Evolutionary conservation across 2,888 invertebrate genomes (phyloP).

Genomic region (Boloria selene): DNA sequence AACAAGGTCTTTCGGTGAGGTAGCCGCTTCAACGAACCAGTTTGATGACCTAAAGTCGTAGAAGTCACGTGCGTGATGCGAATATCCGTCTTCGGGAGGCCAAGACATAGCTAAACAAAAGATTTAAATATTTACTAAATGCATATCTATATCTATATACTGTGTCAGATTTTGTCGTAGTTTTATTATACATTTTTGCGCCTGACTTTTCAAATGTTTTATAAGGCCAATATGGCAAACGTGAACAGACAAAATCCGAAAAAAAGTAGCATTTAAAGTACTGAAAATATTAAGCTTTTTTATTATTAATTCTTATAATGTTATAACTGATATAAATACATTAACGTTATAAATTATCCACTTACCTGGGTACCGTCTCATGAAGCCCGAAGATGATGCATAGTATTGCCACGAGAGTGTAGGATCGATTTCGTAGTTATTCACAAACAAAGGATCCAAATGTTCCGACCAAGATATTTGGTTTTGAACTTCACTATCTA

Average conservation of each 20-base stretch:
- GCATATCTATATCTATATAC: no score
- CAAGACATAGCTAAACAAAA: conserved; percentile 85
- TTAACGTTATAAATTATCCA: neutral
- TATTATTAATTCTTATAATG: no score
- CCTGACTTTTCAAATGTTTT: no score
- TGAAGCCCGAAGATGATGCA: conserved; percentile 97
- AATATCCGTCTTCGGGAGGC: conserved; percentile 90
- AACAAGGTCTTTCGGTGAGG: conserved; percentile 97
- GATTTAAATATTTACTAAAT: neutral
- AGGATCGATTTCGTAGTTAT: conserved; percentile 95
- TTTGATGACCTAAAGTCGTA: conserved; percentile 97
- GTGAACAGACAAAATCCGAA: no score
- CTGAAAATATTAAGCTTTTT: no score
- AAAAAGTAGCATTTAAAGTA: neutral
- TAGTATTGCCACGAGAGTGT: conserved; percentile 99
- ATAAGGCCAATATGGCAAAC: no score
- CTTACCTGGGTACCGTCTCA: conserved; percentile 96
- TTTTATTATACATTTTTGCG: no score
- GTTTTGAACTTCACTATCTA: conserved; percentile 91
- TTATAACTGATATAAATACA: no score
- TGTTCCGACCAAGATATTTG: conserved; percentile 97
- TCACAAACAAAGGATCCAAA: conserved; percentile 93
- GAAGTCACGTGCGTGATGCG: conserved; percentile 90
- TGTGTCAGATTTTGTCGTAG: no score
- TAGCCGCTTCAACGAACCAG: conserved; percentile 98